A percentile compares a stretch with the other conserved stretches of the same genome.
These are phyloP conservation scores for Portunus trituberculatus DNA, from an alignment of 1,140 invertebrate genomes.

Conservation along the genomic window DNA sequence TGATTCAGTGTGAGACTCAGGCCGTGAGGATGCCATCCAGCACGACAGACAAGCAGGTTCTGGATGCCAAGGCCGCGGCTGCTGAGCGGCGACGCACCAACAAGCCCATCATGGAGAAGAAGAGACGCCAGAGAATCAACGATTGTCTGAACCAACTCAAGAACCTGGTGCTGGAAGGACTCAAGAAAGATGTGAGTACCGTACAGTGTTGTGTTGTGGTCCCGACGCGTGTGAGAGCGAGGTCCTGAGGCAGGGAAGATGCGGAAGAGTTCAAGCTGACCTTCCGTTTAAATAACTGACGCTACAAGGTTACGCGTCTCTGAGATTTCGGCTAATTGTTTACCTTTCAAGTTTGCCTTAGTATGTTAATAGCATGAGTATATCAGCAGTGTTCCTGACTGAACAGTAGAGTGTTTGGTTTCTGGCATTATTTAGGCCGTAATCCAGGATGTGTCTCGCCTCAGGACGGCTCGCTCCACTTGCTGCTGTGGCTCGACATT, in stretches of 20 bases:
- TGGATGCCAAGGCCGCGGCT: constrained; percentile 61
- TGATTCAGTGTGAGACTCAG: constrained; percentile 31
- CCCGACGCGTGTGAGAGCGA: not conserved
- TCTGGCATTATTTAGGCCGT: too few species aligned
- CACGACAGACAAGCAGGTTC: constrained; percentile 56
- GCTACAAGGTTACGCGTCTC: not conserved
- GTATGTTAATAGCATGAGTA: too few species aligned
- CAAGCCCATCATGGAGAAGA: constrained; percentile 76
- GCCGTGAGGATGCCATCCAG: constrained; percentile 67
- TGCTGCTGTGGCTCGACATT: not conserved
- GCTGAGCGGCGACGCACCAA: constrained; percentile 66
- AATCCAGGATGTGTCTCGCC: not conserved
- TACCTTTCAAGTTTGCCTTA: not conserved
- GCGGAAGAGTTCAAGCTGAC: not conserved
- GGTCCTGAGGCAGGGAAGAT: not conserved
- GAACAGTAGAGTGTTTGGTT: too few species aligned
- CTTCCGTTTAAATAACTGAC: not conserved
- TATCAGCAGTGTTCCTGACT: too few species aligned
- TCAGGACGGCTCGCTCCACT: not conserved
- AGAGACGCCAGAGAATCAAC: constrained; percentile 93
- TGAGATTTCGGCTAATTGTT: not conserved
- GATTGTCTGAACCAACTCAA: constrained; percentile 95
- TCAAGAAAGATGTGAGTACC: constrained; percentile 83
- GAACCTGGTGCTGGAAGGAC: constrained; percentile 80
- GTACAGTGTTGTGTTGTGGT: not conserved